Evolutionary conservation across 2,888 invertebrate species (phyloP), one percentile per base, ranked within the genome.

Genomic region (Mythimna albipuncta): DNA sequence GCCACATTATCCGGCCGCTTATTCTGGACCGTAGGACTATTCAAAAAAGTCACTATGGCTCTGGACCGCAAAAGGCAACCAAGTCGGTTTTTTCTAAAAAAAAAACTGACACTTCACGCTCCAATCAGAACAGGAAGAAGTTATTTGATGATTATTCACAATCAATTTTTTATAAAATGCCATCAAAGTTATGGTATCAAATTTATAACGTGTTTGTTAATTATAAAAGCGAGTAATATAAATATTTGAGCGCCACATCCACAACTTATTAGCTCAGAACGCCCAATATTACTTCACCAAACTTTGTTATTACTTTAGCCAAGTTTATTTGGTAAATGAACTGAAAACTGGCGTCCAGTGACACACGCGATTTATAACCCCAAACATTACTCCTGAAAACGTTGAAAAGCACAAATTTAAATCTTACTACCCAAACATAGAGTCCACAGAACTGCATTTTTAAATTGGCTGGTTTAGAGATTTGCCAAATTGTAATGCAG

Each of bases 281-380:
- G 4, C 69, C 87, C 85, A 89, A 93, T 92, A 93, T 93, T 91
- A 91, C 93, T 91, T 89, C 80, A 86, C 83, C 83, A 88, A 94
- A 94, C 93, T 94, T 94, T 92, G 91, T 93, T 94, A 94, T 94
- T 92, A 93, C 94, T 93, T 93, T 82, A 89, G 81, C 89, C 83
- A 91, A 94, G 92, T 94, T 94, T 94, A 94, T 93, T 94, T 93
- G 91, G 91, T 91, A 94, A 93, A 93, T 94, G 93, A 94, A 93
- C 92, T 91, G 93, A 89, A 91, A 93, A 92, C 92, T 88, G 91
- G 90, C 90, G 92, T 91, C 93, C 93, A 91, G 88, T 87, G 88
- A 91, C 90, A 89, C 87, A 89, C 90, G 74, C 89, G 87, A 93
- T 93, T 93, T 93, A 93, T 91, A 89, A 88, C 89, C 85, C 83